Conservation (phyloP, 1,140 invertebrate genomes). For the Drosophila teissieri region DNA sequence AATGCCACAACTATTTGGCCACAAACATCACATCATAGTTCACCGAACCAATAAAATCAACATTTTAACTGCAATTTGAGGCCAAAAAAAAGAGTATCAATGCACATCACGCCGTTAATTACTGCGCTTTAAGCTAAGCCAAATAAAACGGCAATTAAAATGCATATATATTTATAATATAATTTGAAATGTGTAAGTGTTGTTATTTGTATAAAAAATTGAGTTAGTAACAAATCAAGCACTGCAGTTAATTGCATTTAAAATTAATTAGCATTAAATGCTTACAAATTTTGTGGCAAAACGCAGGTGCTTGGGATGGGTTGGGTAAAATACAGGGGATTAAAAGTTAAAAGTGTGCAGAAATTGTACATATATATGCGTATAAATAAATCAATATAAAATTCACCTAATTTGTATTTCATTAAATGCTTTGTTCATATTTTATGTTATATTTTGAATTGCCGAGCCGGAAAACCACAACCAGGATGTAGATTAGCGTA, state of each 20-base stretch:
- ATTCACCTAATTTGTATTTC: constrained; percentile 67
- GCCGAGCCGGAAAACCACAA: constrained; percentile 1
- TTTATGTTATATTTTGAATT: constrained; percentile 37
- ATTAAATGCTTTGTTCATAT: constrained; percentile 34
- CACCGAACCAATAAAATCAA: constrained; percentile 42
- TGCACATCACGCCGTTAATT: constrained; percentile 28
- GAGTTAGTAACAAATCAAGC: constrained; percentile 64
- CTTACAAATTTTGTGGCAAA: constrained; percentile 70
- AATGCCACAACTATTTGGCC: constrained; percentile 3
- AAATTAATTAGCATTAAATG: constrained; percentile 82
- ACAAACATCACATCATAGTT: constrained; percentile 18
- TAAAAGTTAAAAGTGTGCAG: constrained; percentile 15
- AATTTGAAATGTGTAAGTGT: constrained; percentile 20
- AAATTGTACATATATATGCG: not conserved
- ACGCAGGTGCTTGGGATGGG: constrained; percentile 2
- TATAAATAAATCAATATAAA: constrained; percentile 46
- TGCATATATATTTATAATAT: constrained; percentile 27
- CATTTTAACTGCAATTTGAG: constrained; percentile 34
- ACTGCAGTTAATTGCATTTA: constrained; percentile 78
- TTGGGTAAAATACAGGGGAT: not conserved
- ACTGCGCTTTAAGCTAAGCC: constrained; percentile 27
- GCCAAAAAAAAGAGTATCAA: constrained; percentile 4
- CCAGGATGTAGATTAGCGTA: constrained; percentile 23
- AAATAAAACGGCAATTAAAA: constrained; percentile 34
- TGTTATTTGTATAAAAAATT: constrained; percentile 32